Evolutionary conservation across 2,888 invertebrate species (phyloP).

Genomic region (Strigamia maritima): DNA sequence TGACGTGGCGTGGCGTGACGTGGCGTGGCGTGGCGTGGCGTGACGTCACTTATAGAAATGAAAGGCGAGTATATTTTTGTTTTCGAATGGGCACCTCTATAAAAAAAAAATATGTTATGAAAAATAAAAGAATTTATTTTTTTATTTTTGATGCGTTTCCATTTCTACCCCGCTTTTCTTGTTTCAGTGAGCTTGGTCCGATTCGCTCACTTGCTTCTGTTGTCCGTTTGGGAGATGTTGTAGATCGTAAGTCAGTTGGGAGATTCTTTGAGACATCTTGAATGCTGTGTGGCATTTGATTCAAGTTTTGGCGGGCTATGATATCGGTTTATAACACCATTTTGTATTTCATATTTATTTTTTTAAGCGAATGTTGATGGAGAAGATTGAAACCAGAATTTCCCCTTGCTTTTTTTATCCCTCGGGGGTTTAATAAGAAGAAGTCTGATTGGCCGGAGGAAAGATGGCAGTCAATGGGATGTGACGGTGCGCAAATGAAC

Average conservation of each 20-base stretch:
- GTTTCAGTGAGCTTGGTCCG: not conserved
- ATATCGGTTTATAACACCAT: not conserved
- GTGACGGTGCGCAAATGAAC: slow-evolving; percentile 4
- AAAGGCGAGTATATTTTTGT: too few species aligned
- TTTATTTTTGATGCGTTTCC: not conserved
- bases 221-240: not conserved
- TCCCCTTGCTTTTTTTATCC: not conserved
- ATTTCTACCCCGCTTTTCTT: not conserved
- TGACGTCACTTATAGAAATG: too few species aligned
- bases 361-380: not conserved
- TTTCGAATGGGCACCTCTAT: too few species aligned
- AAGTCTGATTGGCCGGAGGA: not conserved
- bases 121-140: not conserved
- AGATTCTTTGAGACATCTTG: not conserved
- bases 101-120: not conserved
- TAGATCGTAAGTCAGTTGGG: not conserved
- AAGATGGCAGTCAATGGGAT: not conserved
- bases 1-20: too few species aligned
- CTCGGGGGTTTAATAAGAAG: not conserved
- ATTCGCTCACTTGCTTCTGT: slow-evolving; percentile 4
- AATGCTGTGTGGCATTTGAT: not conserved
- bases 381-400: not conserved
- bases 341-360: not conserved
- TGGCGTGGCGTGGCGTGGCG: too few species aligned
- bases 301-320: not conserved